A percentile compares a stretch with the other conserved stretches of the same genome.
These are phyloP conservation scores for Clarias fuscus DNA, from an alignment of 2,797 vertebrate genomes.

Conservation along the genomic window DNA sequence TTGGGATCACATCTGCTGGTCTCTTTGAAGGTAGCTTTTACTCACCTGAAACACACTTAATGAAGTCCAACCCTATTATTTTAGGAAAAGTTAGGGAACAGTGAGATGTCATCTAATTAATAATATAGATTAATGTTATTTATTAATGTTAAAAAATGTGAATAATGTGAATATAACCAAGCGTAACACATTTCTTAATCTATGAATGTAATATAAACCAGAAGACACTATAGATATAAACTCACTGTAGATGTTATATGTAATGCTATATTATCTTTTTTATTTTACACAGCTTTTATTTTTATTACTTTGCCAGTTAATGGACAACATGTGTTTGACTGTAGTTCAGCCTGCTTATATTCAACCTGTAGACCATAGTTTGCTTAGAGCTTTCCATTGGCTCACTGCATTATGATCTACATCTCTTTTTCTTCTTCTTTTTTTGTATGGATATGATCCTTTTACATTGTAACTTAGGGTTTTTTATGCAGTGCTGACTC, in stretches of 20 bases:
- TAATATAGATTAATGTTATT: too few species aligned
- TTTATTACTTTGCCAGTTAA: too few species aligned
- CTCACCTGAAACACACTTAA: conserved; percentile 18
- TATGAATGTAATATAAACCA: neutral
- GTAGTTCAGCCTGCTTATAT: neutral
- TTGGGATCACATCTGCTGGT: conserved; percentile 55
- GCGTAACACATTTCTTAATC: too few species aligned
- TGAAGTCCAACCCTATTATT: neutral
- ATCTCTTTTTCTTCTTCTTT: neutral
- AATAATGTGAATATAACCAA: neutral
- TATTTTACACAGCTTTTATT: neutral
- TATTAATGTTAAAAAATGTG: too few species aligned
- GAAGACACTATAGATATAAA: neutral
- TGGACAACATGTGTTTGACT: neutral
- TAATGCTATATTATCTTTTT: neutral
- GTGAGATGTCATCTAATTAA: neutral
- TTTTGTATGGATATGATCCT: neutral
- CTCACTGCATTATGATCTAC: neutral
- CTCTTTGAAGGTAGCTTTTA: conserved; percentile 68
- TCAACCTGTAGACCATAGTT: neutral
- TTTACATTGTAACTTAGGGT: neutral
- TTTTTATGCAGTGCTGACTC: neutral
- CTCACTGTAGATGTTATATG: neutral
- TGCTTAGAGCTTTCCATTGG: neutral
- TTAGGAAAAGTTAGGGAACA: neutral